phyloP scores from a whole-genome alignment of 2,113 vertebrate species.

The Notothenia rossii region DNA sequence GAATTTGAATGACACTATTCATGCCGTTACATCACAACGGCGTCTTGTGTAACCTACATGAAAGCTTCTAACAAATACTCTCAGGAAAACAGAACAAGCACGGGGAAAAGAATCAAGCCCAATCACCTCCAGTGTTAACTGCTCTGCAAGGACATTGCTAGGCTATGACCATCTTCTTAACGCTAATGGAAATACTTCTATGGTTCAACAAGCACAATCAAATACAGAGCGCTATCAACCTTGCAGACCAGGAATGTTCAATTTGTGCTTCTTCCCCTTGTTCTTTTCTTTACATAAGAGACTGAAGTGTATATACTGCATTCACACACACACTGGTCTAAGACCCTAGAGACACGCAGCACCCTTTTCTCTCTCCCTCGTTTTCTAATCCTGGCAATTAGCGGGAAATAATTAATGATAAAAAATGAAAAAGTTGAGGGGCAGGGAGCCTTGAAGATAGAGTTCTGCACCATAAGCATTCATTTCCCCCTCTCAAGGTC shows the following conservation, averaged over 20 bases:
- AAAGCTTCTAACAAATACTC: neutral
- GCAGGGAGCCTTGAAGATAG: slow-evolving; percentile 78
- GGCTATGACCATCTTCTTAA: slow-evolving; percentile 52
- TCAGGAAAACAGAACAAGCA: slow-evolving; percentile 5
- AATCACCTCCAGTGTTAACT: slow-evolving; percentile 55
- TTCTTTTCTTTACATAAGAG: slow-evolving; percentile 39
- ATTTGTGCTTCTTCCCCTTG: slow-evolving; percentile 55
- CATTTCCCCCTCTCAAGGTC: slow-evolving; percentile 77
- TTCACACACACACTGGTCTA: slow-evolving; percentile 35
- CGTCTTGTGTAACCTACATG: neutral
- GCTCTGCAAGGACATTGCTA: slow-evolving; percentile 54
- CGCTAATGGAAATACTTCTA: slow-evolving; percentile 69
- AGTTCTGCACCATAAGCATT: slow-evolving; percentile 82
- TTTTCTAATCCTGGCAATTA: slow-evolving; percentile 83
- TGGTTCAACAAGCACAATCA: slow-evolving; percentile 72
- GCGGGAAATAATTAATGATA: slow-evolving; percentile 81
- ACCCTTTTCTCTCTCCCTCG: slow-evolving; percentile 61
- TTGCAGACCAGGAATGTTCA: slow-evolving; percentile 63
- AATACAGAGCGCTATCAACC: slow-evolving; percentile 47
- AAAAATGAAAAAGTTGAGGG: slow-evolving; percentile 77
- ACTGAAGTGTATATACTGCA: slow-evolving; percentile 16
- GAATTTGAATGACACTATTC: neutral
- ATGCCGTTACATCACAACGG: neutral
- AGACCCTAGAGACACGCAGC: slow-evolving; percentile 65
- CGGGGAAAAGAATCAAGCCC: slow-evolving; percentile 17